A percentile compares a stretch with the other conserved stretches of the same genome.
phyloP scores from a whole-genome alignment of 1,140 invertebrate genomes.

The Helicoverpa armigera region DNA sequence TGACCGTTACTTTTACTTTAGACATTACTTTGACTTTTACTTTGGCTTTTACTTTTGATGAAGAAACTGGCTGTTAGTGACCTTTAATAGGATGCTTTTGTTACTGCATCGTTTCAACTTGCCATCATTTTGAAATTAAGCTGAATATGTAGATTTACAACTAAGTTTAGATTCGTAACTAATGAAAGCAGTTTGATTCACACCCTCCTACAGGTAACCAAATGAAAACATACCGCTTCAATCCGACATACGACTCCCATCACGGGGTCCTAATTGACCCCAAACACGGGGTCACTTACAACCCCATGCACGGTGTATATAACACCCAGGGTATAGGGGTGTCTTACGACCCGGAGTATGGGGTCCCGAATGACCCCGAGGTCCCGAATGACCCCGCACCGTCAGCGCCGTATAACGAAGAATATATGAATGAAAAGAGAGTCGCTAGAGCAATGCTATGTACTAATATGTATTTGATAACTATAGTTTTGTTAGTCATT shows the following conservation, averaged over 20 bases:
- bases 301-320: background rate
- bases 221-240: background rate
- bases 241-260: background rate
- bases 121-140: too few species aligned
- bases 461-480: constrained; percentile 9
- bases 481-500: background rate
- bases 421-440: background rate
- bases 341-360: background rate
- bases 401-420: constrained; percentile 28
- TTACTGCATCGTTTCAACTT: too few species aligned
- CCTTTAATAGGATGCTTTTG: too few species aligned
- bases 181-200: constrained; percentile 20
- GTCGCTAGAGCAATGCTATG: background rate
- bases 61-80: too few species aligned
- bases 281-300: background rate
- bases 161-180: too few species aligned
- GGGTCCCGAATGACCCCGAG: background rate
- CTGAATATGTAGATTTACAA: too few species aligned
- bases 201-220: background rate
- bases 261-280: background rate
- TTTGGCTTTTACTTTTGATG: too few species aligned
- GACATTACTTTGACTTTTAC: too few species aligned
- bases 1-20: too few species aligned
- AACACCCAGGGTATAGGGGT: background rate
- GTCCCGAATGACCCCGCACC: constrained; percentile 7